Evolutionary conservation across 2,888 invertebrate species (phyloP).

Genomic region (Zaprionus lineosus): DNA sequence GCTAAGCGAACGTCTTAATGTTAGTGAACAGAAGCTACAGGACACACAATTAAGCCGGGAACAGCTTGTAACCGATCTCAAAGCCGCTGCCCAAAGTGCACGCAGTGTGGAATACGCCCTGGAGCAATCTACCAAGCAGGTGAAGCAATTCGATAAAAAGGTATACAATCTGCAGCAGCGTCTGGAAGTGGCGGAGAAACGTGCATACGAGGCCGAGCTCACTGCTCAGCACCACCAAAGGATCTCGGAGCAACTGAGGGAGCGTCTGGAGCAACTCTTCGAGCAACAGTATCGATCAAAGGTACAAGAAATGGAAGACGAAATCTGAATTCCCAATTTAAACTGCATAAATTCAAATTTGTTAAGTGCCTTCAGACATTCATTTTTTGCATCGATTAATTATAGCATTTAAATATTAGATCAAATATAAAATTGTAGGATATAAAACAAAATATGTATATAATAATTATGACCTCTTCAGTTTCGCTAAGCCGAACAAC

Average conservation of each 20-base stretch:
- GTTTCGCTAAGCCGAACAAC: too few species aligned
- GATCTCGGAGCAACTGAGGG: not conserved
- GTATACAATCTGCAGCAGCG: constrained; percentile 15
- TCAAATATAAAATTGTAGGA: too few species aligned
- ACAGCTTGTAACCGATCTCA: constrained; percentile 23
- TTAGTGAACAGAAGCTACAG: constrained; percentile 22
- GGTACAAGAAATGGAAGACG: too few species aligned
- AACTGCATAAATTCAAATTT: too few species aligned
- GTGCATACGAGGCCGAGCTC: constrained; percentile 22
- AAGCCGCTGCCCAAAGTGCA: constrained; percentile 16
- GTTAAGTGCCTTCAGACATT: too few species aligned
- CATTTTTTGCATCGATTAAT: too few species aligned
- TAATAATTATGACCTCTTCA: too few species aligned
- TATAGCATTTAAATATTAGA: too few species aligned
- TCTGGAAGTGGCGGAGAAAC: constrained; percentile 21
- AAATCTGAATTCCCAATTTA: too few species aligned
- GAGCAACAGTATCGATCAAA: constrained; percentile 17
- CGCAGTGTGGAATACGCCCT: constrained; percentile 23
- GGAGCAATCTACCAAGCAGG: constrained; percentile 12
- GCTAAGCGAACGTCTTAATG: not conserved
- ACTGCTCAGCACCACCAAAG: constrained; percentile 23
- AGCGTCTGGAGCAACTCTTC: constrained; percentile 7
- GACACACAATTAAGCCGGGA: not conserved
- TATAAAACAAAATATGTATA: too few species aligned
- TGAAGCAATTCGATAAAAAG: constrained; percentile 2